Base-by-base conservation (phyloP, 2,797 vertebrate genomes). In the Epinephelus awoara region DNA sequence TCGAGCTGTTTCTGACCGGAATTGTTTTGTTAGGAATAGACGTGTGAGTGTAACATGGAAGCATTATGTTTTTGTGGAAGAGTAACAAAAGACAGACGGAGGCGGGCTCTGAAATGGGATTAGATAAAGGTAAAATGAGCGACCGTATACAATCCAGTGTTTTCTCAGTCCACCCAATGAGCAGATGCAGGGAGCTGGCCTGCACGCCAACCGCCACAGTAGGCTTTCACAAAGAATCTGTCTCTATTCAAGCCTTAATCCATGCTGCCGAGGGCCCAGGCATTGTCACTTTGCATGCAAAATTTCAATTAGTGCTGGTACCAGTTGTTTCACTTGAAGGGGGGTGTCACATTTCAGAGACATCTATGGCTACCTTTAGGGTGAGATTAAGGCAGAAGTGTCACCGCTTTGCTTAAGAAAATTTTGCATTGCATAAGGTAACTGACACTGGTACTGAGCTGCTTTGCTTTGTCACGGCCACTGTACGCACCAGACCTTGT, bases 221-320 rank as follows among this genome's bases (percentile, higher is more conserved):
- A 74, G 93, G 95, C 94, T 94, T 95, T 95, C 93, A 96, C 93
- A 96, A 96, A 96, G 95, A 96, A 95, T 95, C 94, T 91, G 89
- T 91, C 94, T 93, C 95, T 89, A 96, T 96, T 96, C 95, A 96
- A 85, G 57, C 85, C 87, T 85, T 95, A 96, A 96, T 96, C 96
- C 95, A 88, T 77, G 92, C 94, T 94, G 94, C 95, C 84, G 92
- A 92, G 93, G 87, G 93, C 93, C 86, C 80, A 56, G 89, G 89
- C 93, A 95, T 95, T 96, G 95, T 95, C 93, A 95, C 95, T 94
- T 94, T 93, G 94, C 95, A 96, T 96, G 95, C 95, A 93, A 94
- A 96, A 96, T 96, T 95, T 96, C 93, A 96, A 96, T 96, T 96
- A 96, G 95, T 94, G 93, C 95, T 95, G 95, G 95, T 95, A 95